phyloP scores from a whole-genome alignment of 2,113 vertebrate genomes.

The Bettongia penicillata region DNA sequence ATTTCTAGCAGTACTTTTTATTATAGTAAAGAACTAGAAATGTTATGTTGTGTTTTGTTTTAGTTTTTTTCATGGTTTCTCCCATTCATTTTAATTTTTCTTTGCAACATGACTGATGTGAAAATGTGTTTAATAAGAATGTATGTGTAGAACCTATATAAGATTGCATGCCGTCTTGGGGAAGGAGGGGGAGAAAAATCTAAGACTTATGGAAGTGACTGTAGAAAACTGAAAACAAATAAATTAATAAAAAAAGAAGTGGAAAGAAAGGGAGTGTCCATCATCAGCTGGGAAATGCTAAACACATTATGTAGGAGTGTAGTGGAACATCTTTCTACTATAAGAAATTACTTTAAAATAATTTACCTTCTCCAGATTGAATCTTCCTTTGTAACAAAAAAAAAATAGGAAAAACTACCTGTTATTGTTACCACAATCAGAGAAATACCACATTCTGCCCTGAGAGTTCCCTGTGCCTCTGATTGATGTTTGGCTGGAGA shows the following conservation, averaged over 20 bases:
- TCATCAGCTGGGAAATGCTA: background rate
- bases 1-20: background rate
- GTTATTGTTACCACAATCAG: background rate
- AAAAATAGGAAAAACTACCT: background rate
- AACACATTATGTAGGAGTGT: accelerated
- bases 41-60: no score
- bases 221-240: no score
- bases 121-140: no score
- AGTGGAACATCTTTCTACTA: accelerated
- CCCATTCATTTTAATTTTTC: no score
- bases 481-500: background rate
- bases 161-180: no score
- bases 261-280: background rate
- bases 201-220: no score
- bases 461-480: background rate
- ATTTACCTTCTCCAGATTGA: background rate
- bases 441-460: background rate
- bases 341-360: background rate
- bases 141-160: no score
- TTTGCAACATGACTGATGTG: no score
- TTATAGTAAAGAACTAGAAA: background rate
- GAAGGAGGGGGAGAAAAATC: no score
- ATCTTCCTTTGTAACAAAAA: background rate
- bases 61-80: no score
- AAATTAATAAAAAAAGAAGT: background rate